A percentile compares a stretch with the other conserved stretches of the same genome.
These are phyloP conservation scores for Lepisosteus osseus DNA, from an alignment of 2,113 vertebrate genomes.

Conservation along the genomic window DNA sequence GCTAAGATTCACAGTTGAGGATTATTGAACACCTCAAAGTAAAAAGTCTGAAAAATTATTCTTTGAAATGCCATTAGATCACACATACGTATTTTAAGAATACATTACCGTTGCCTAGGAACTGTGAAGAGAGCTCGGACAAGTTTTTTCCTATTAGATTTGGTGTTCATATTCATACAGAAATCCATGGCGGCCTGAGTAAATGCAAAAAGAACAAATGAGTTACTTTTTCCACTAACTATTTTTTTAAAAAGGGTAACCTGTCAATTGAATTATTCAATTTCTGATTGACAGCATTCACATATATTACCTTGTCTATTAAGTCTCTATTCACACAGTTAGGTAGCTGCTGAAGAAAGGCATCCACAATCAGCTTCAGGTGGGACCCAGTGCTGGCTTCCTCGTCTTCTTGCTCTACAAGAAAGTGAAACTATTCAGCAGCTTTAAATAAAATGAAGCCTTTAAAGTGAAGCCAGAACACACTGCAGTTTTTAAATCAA, in stretches of 20 bases:
- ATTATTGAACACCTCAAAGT: too few relatives aligned
- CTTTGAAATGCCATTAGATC: too few relatives aligned
- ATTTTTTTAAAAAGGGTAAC: too few relatives aligned
- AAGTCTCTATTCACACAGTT: conserved; percentile 98
- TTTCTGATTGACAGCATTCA: too few relatives aligned
- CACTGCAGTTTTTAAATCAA: too few relatives aligned
- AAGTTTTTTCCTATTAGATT: conserved; percentile 92
- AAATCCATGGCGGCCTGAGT: conserved; percentile 96
- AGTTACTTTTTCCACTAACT: background rate
- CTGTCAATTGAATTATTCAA: too few relatives aligned
- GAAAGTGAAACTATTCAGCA: background rate
- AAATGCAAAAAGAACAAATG: conserved; percentile 29
- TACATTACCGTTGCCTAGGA: conserved; percentile 86
- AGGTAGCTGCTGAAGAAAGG: conserved; percentile 95
- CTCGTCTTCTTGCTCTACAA: conserved; percentile 94
- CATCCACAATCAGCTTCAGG: conserved; percentile 95
- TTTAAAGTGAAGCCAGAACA: too few relatives aligned
- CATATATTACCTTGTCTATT: conserved; percentile 85
- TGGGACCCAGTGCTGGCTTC: conserved; percentile 97
- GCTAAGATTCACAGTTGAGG: too few relatives aligned
- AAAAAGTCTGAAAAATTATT: too few relatives aligned
- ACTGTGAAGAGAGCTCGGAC: conserved; percentile 96
- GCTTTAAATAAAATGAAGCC: conserved; percentile 7
- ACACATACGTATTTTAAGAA: background rate
- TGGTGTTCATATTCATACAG: conserved; percentile 99